These are phyloP conservation scores for Muscidifurax raptorellus DNA, from an alignment of 1,140 invertebrate genomes.

Conservation along the genomic window DNA sequence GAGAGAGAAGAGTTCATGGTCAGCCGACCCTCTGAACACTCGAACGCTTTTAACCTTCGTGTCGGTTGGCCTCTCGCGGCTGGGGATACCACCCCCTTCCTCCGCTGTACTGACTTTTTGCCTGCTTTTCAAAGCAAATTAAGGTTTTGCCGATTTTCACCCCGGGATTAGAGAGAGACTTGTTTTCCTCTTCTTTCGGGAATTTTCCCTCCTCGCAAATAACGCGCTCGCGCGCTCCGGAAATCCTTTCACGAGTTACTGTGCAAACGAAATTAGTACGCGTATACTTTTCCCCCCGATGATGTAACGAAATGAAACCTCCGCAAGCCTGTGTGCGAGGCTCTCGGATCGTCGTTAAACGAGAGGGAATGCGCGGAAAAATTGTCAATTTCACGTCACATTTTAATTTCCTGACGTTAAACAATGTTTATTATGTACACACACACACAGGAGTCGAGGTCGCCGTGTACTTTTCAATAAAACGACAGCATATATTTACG, in stretches of 20 bases:
- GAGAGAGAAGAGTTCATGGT: slow-evolving; percentile 33
- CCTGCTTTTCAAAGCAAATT: not conserved
- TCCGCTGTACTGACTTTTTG: not conserved
- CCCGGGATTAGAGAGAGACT: not conserved
- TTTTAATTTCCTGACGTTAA: not conserved
- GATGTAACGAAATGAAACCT: not conserved
- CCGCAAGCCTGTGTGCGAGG: too few species aligned
- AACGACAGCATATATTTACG: not conserved
- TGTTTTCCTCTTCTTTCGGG: not conserved
- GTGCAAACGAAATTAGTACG: not conserved
- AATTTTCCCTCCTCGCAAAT: not conserved
- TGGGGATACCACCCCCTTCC: not conserved
- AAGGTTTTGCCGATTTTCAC: not conserved
- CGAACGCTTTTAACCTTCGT: slow-evolving; percentile 33
- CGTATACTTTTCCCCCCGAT: not conserved
- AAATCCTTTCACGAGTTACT: not conserved
- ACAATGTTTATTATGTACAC: not conserved
- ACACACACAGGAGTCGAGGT: not conserved
- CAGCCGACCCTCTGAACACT: slow-evolving; percentile 12
- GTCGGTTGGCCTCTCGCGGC: not conserved
- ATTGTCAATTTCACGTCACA: too few species aligned
- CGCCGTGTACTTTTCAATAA: not conserved
- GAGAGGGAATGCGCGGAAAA: too few species aligned
- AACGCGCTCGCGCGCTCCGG: too few species aligned
- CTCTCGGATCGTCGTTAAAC: not conserved